A percentile compares a stretch with the other conserved stretches of the same genome.
Conservation (phyloP, 2,113 vertebrate genomes). For the Entomyzon cyanotis region DNA sequence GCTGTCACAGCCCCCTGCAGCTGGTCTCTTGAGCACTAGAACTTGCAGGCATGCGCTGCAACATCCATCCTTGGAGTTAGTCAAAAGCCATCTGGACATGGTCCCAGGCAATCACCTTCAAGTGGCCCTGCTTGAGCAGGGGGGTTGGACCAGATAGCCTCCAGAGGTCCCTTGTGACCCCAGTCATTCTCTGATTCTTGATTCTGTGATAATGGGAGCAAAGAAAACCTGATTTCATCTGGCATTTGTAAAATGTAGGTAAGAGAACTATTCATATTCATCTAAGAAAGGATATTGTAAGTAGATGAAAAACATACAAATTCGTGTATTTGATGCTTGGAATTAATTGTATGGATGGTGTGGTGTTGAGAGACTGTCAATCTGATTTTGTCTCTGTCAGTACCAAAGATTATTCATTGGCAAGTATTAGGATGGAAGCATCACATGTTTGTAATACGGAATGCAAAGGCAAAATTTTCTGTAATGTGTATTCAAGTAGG, state of each 20-base stretch:
- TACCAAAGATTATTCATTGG: not conserved
- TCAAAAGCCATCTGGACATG: not conserved
- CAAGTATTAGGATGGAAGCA: not conserved
- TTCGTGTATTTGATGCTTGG: not conserved
- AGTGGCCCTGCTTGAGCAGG: not conserved
- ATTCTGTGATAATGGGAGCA: not conserved
- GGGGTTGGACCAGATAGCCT: not conserved
- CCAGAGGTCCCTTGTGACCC: not conserved
- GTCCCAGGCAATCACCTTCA: not conserved
- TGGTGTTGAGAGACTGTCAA: not conserved
- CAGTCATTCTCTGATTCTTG: not conserved
- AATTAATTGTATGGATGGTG: not conserved
- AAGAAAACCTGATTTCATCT: not conserved
- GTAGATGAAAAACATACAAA: not conserved
- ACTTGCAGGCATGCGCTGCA: too few relatives aligned
- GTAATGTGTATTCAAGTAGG: not conserved
- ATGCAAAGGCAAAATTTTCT: not conserved
- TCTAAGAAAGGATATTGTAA: not conserved
- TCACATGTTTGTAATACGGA: not conserved
- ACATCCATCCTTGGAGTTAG: accelerated
- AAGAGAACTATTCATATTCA: not conserved
- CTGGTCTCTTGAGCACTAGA: too few relatives aligned
- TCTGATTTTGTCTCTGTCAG: not conserved
- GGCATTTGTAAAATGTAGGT: not conserved
- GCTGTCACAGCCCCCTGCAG: too few relatives aligned